phyloP scores from a whole-genome alignment of 2,113 vertebrate genomes.

The Pluvialis apricaria region DNA sequence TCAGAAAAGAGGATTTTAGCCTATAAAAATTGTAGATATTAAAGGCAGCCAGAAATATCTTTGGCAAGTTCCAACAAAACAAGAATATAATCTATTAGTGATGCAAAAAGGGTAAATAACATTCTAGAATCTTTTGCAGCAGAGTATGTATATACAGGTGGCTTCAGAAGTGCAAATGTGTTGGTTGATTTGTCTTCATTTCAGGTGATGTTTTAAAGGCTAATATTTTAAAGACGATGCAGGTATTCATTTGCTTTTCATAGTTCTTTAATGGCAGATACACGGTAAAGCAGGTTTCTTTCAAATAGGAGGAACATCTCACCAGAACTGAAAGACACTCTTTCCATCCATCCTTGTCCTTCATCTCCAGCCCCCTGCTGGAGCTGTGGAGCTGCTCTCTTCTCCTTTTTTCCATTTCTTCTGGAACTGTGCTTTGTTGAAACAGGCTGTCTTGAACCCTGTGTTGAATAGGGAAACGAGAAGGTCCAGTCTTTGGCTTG shows the following conservation, averaged over 20 bases:
- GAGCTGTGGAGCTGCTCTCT: neutral
- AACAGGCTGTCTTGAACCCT: neutral
- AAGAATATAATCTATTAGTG: neutral
- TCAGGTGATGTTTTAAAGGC: neutral
- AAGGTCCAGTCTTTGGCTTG: neutral
- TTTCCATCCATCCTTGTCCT: neutral
- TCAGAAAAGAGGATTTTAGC: neutral
- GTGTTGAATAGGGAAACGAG: neutral
- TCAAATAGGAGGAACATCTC: neutral
- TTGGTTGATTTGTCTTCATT: neutral
- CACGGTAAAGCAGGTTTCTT: neutral
- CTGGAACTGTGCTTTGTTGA: neutral
- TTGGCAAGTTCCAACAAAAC: neutral
- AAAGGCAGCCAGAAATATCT: neutral
- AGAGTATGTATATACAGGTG: neutral
- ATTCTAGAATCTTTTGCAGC: neutral
- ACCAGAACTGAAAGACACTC: neutral
- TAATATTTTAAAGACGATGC: neutral
- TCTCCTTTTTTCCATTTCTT: neutral
- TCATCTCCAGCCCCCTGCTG: neutral
- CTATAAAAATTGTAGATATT: neutral
- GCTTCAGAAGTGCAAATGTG: neutral
- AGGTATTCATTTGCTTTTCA: neutral
- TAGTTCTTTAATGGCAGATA: neutral
- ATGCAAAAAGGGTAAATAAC: neutral